Conservation (phyloP, 2,797 vertebrate species). For the Bovichtus variegatus region DNA sequence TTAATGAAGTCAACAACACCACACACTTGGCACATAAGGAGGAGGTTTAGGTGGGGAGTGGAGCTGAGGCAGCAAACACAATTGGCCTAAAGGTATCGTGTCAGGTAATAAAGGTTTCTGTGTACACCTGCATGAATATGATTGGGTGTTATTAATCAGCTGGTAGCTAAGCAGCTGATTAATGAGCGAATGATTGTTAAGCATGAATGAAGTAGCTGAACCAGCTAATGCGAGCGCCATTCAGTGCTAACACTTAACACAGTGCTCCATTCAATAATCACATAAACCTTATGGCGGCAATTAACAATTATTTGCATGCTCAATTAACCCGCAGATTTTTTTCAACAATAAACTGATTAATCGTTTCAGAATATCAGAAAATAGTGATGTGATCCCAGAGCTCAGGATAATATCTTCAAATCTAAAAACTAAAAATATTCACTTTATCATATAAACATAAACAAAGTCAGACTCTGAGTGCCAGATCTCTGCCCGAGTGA, state of each 20-base stretch:
- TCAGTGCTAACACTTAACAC: background rate
- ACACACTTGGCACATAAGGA: background rate
- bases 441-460: no score
- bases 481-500: no score
- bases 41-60: background rate
- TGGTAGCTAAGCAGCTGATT: background rate
- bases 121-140: background rate
- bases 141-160: conserved; percentile 6
- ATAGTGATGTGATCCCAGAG: background rate
- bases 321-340: background rate
- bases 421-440: background rate
- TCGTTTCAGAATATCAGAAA: background rate
- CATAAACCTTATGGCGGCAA: background rate
- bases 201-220: background rate
- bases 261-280: background rate
- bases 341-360: background rate
- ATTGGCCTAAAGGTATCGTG: background rate
- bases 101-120: no score
- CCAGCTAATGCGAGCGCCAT: background rate
- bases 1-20: background rate
- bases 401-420: background rate
- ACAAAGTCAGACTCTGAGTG: no score
- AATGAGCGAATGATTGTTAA: background rate
- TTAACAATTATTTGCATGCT: background rate
- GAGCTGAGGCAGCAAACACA: background rate